Evolutionary conservation across 1,140 invertebrate genomes (phyloP).

Genomic region (Macrocentrus cingulum): DNA sequence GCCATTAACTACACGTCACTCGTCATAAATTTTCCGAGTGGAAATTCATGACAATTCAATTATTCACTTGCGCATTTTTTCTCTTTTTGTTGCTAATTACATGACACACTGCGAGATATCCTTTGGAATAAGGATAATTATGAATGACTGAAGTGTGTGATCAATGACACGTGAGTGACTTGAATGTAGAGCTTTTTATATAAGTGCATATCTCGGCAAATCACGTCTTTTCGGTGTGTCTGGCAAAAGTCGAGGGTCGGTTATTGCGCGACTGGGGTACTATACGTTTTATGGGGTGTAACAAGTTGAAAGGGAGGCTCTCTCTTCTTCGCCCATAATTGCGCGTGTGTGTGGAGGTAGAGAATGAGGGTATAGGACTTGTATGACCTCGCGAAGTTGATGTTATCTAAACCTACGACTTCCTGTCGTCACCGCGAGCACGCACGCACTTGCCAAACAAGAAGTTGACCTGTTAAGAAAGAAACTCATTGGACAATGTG

Average conservation of each 20-base stretch:
- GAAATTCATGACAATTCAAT: too few species aligned
- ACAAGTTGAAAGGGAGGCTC: conserved; percentile 38
- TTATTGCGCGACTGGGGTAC: conserved; percentile 49
- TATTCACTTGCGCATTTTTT: too few species aligned
- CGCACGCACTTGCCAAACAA: conserved; percentile 15
- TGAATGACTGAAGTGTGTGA: too few species aligned
- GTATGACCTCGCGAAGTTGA: conserved; percentile 35
- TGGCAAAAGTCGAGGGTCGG: conserved; percentile 36
- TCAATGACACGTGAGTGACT: too few species aligned
- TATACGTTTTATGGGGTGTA: conserved; percentile 54
- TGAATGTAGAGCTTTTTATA: too few species aligned
- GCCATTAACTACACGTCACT: too few species aligned
- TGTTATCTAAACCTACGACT: conserved; percentile 55
- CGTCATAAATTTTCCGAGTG: too few species aligned
- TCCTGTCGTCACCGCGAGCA: conserved; percentile 37
- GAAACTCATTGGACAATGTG: conserved; percentile 7
- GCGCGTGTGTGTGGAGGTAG: not conserved
- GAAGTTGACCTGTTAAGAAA: conserved; percentile 2
- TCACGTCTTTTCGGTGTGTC: conserved; percentile 35
- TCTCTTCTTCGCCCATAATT: too few species aligned
- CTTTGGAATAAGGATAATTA: too few species aligned
- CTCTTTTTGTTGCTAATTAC: too few species aligned
- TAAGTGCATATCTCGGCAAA: conserved; percentile 24
- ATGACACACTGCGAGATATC: too few species aligned
- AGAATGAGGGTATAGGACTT: conserved; percentile 31